Percentiles rank a stretch among this genome's conserved stretches.
Conservation (phyloP, 2,797 vertebrate species). For the Lithobates sylvaticus region DNA sequence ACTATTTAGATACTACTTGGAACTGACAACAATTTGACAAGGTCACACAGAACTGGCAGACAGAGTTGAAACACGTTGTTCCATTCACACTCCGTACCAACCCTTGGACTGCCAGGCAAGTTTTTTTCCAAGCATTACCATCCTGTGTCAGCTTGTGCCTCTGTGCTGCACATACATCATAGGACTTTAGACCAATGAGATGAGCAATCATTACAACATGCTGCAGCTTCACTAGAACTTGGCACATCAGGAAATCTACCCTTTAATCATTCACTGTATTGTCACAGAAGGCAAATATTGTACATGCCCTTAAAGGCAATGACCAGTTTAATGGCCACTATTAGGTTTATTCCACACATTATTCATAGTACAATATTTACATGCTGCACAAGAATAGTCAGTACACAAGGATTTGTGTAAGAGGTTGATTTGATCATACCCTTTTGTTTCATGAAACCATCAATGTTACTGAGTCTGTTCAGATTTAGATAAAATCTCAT, state of each 20-base stretch:
- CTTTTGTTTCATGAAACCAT: too few species aligned
- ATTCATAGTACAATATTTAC: slow-evolving; percentile 46
- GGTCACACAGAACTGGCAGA: slow-evolving; percentile 20
- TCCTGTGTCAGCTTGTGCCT: not conserved
- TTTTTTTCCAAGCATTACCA: slow-evolving; percentile 17
- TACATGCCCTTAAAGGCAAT: slow-evolving; percentile 36
- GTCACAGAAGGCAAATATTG: slow-evolving; percentile 46
- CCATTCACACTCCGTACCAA: slow-evolving; percentile 8
- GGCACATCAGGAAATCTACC: slow-evolving; percentile 15
- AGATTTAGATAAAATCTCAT: too few species aligned
- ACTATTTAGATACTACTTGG: not conserved
- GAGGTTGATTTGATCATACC: too few species aligned
- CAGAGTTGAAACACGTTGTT: slow-evolving; percentile 8
- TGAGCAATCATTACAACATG: not conserved
- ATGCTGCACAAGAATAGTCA: slow-evolving; percentile 1
- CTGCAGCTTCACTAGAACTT: slow-evolving; percentile 9
- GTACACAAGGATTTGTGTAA: not conserved
- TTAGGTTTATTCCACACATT: slow-evolving; percentile 32
- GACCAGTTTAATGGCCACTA: slow-evolving; percentile 46
- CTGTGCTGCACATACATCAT: not conserved
- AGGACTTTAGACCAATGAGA: not conserved
- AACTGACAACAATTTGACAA: not conserved
- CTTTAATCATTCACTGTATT: slow-evolving; percentile 53
- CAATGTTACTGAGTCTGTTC: too few species aligned
- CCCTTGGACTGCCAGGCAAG: slow-evolving; percentile 13